A percentile compares a stretch with the other conserved stretches of the same genome.
phyloP scores from a whole-genome alignment of 2,113 vertebrate genomes.

The Chloroceryle aenea region DNA sequence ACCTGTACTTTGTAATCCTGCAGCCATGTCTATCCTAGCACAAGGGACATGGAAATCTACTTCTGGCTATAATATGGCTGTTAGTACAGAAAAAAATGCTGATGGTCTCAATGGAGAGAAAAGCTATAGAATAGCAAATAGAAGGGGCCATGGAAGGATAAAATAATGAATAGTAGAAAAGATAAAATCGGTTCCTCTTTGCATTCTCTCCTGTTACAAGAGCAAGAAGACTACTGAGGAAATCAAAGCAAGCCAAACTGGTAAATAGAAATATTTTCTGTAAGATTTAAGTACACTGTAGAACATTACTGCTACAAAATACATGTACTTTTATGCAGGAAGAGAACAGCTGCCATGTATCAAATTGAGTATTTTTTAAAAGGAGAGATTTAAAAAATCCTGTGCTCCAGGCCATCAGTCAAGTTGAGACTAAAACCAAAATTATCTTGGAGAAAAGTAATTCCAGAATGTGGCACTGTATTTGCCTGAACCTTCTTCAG shows the following conservation, averaged over 20 bases:
- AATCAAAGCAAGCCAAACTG: background rate
- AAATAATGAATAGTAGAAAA: background rate
- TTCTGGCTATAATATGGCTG: background rate
- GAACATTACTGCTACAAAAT: background rate
- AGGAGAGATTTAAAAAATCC: background rate
- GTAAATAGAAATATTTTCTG: background rate
- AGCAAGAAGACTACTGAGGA: background rate
- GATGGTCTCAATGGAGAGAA: background rate
- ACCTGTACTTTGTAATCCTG: background rate
- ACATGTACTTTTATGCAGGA: background rate
- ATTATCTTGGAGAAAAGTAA: background rate
- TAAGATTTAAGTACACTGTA: background rate
- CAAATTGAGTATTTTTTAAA: background rate
- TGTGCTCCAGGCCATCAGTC: background rate
- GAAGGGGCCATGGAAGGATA: background rate
- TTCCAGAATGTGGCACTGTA: background rate
- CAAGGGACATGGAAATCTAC: background rate
- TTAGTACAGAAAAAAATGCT: background rate
- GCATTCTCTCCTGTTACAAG: background rate
- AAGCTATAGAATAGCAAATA: background rate
- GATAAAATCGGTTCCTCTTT: background rate
- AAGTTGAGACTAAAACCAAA: background rate
- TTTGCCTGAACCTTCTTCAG: background rate
- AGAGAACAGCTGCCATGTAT: background rate
- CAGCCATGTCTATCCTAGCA: background rate